A percentile compares a stretch with the other conserved stretches of the same genome.
Evolutionary conservation across 2,888 invertebrate species (phyloP).

Genomic region (Conops quadrifasciatus): DNA sequence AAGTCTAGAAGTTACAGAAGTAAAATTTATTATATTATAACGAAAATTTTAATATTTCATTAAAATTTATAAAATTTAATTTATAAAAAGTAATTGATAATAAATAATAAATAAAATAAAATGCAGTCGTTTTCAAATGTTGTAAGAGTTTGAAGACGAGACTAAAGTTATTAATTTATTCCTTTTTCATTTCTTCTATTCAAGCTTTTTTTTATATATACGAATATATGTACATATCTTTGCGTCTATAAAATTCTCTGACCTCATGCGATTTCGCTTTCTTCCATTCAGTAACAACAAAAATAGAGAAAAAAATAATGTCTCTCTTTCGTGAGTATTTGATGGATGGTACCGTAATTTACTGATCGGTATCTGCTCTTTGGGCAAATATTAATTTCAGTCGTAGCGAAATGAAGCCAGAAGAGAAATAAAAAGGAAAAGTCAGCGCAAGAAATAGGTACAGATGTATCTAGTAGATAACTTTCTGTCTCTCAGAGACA

Average conservation of each 20-base stretch:
- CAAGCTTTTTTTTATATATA: background rate
- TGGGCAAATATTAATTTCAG: slow-evolving; percentile 26
- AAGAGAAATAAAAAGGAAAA: background rate
- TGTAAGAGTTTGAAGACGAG: no score
- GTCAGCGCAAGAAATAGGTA: slow-evolving; percentile 1
- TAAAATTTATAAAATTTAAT: no score
- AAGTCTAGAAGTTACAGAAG: no score
- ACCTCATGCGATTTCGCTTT: slow-evolving; percentile 18
- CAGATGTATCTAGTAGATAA: slow-evolving; percentile 27
- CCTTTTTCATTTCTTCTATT: background rate
- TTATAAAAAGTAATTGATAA: no score
- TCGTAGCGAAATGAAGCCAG: no score
- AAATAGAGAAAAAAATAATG: background rate
- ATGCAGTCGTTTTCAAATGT: no score
- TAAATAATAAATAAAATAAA: no score
- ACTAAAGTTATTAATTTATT: no score
- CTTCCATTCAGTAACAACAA: background rate
- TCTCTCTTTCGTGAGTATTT: background rate
- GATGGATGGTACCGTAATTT: background rate
- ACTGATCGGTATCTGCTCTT: slow-evolving; percentile 16
- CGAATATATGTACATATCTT: background rate
- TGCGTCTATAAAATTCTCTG: background rate
- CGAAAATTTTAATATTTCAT: no score
- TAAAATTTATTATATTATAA: no score
- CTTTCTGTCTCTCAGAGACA: background rate